These are phyloP conservation scores for Trematocara stigmaticum DNA, from an alignment of 2,113 vertebrate species.

Conservation along the genomic window DNA sequence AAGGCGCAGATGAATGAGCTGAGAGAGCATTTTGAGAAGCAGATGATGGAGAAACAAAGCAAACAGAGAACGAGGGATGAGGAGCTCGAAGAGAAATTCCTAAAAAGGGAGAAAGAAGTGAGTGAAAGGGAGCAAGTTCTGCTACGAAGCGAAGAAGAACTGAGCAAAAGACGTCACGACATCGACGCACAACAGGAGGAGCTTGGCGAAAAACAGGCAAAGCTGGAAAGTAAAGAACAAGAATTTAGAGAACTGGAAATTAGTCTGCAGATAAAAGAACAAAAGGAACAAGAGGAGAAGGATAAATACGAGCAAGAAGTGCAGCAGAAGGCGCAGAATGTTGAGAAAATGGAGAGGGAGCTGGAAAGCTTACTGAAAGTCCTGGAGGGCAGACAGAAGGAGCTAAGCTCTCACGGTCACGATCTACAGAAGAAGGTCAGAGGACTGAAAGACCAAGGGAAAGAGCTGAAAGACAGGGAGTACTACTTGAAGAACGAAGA, in stretches of 20 bases:
- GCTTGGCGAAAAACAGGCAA: background rate
- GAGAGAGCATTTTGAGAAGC: background rate
- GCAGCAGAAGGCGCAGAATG: background rate
- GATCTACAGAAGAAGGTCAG: constrained; percentile 51
- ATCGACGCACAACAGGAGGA: background rate
- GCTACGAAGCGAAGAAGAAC: background rate
- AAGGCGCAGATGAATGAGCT: constrained; percentile 8
- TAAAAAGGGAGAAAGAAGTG: background rate
- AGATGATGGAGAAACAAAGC: constrained; percentile 7
- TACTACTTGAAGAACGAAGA: constrained; percentile 21
- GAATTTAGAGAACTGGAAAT: constrained; percentile 14
- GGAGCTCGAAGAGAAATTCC: constrained; percentile 1
- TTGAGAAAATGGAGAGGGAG: constrained; percentile 25
- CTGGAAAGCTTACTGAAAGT: constrained; percentile 21
- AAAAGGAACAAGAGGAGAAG: constrained; percentile 3
- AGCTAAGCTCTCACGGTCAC: constrained; percentile 46
- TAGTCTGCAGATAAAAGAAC: background rate
- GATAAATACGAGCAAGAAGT: background rate
- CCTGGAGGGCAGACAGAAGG: constrained; percentile 45
- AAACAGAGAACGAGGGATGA: background rate
- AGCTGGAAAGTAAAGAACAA: constrained; percentile 5
- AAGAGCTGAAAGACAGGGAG: constrained; percentile 57
- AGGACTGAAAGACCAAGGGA: constrained; percentile 55
- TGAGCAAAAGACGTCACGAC: background rate
- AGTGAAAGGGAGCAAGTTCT: constrained; percentile 1